A percentile compares a stretch with the other conserved stretches of the same genome.
These are phyloP conservation scores for Catharus bicknelli DNA, from an alignment of 2,113 vertebrate genomes.

Conservation along the genomic window DNA sequence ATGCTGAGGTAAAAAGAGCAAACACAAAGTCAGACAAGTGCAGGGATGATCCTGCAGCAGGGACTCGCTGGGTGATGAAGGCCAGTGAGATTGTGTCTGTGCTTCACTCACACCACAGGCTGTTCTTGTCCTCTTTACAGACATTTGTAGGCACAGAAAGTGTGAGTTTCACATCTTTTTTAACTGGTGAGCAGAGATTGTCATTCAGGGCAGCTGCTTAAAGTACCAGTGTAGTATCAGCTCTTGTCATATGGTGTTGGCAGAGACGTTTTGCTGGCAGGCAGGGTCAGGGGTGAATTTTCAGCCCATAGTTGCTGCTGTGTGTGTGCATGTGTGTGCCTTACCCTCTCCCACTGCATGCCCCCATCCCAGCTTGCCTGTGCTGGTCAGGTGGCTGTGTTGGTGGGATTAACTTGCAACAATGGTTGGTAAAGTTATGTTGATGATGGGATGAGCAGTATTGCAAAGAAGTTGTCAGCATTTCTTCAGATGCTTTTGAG, in stretches of 20 bases:
- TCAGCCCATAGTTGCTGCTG: rapidly evolving
- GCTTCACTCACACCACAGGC: background rate
- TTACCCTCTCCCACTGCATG: background rate
- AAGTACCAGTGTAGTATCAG: background rate
- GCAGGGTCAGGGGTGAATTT: background rate
- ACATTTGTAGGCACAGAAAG: background rate
- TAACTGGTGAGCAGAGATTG: background rate
- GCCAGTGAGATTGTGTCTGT: background rate
- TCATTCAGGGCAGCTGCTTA: slow-evolving; percentile 13
- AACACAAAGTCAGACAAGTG: background rate
- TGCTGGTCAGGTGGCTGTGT: background rate
- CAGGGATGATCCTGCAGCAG: background rate
- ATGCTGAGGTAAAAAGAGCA: background rate
- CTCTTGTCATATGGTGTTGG: background rate
- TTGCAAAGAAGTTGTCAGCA: background rate
- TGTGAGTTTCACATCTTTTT: background rate
- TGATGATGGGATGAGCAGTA: background rate
- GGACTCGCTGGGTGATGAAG: background rate
- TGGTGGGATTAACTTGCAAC: background rate
- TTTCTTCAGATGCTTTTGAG: background rate
- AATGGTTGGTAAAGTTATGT: rapidly evolving
- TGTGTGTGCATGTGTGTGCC: background rate
- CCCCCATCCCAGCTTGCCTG: background rate
- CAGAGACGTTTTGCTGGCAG: background rate
- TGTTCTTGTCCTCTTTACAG: background rate